Evolutionary conservation across 2,113 vertebrate genomes (phyloP).

Genomic region (Indicator indicator): DNA sequence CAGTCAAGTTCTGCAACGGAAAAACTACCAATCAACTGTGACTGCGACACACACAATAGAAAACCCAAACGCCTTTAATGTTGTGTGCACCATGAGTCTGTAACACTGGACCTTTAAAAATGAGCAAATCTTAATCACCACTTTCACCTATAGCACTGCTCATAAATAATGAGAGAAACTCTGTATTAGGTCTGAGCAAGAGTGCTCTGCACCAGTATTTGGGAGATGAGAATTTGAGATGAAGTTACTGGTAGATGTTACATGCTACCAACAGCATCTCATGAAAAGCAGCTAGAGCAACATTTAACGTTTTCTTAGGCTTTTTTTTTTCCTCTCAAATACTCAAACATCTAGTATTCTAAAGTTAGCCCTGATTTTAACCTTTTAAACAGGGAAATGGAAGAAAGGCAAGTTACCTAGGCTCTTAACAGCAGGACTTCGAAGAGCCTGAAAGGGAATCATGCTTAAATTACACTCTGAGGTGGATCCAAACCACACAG

Average conservation of each 20-base stretch:
- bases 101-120: not conserved
- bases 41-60: not conserved
- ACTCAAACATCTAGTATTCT: not conserved
- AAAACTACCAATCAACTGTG: not conserved
- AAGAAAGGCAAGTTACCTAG: not conserved
- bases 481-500: not conserved
- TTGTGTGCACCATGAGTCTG: not conserved
- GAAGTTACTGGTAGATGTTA: not conserved
- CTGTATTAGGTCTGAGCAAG: not conserved
- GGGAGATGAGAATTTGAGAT: not conserved
- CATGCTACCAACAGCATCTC: not conserved
- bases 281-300: not conserved
- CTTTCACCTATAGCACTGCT: not conserved
- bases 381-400: not conserved
- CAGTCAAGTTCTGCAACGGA: not conserved
- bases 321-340: no score
- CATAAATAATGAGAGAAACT: no score
- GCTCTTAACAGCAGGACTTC: not conserved
- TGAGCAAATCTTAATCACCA: not conserved
- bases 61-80: not conserved
- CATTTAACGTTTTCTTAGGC: rapidly evolving
- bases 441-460: not conserved
- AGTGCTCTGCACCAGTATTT: rapidly evolving
- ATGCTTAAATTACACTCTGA: not conserved
- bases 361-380: not conserved